Evolutionary conservation across 2,797 vertebrate genomes (phyloP), one percentile per base, ranked within the genome.

Genomic region (Parambassis ranga): DNA sequence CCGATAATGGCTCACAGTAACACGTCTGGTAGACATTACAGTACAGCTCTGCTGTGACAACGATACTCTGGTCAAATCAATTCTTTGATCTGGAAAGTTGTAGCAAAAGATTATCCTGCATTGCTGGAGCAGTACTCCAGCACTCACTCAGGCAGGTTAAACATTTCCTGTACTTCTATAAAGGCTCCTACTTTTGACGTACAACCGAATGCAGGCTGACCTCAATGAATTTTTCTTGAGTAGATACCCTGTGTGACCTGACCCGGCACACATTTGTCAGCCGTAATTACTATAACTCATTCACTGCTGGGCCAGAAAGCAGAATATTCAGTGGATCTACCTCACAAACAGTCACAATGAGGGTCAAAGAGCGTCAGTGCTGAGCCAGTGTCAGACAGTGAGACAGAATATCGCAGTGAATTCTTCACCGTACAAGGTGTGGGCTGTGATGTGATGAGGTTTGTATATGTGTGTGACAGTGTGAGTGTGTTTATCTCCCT

Each of bases 401-500:
- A 49, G 32, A 52, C 42, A 11, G 22, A 44, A 15, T n/a, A 31
- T 24, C 10, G 3, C 13, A 1, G 36, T 26, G 23, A 41, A 73
- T 77, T 71, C 62, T 79, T 77, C 59, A 39, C 77, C 35, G 42
- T 74, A 79, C 44, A 76, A 85, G 77, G 80, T 80, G 77, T 79
- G 56, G 50, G 62, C 62, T 53, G 48, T 47, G 9, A 47, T 70
- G 79, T 82, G 70, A 82, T n/a, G 11, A 71, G 77, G 75, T 72
- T 69, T 90, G 75, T 79, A 75, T 75, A 82, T 72, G 59, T 37
- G 31, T 83, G 81, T 77, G 71, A 85, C 72, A 60, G 74, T 51
- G 72, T 35, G 58, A 79, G 78, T 37, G 71, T 88, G 85, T 91
- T 91, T 91, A 89, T 91, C 82, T 87, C 50, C 59, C 72, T 88